Base-by-base conservation (phyloP, 2,113 vertebrate species). In the Cettia cetti region DNA sequence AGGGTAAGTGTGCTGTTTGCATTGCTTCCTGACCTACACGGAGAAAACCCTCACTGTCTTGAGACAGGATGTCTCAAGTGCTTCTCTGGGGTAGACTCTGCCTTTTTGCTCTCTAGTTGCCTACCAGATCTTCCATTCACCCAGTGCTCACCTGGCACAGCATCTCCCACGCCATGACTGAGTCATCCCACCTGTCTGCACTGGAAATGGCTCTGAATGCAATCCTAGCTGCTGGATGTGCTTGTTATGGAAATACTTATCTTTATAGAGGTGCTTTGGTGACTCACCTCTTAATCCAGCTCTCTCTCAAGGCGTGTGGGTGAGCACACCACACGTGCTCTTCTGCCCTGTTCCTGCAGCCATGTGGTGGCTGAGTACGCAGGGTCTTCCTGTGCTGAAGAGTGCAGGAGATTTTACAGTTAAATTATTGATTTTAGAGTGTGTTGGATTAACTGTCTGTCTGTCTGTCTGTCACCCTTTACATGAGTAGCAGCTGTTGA, bases 241-340 rank as follows among this genome's bases (percentile, higher is more conserved):
- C 57, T 72, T 76, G 11, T 85, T 85, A 66, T 4, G 18, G 69
- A 91, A 86, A 75, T 72, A 27, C 0, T 79, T 6, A 10, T 71
- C 74, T 80, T 53, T 71, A 27, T 23, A 31, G 45, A 57, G 39
- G 7, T 44, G 54, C 28, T 92, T 57, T 72, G 59, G 47, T 94
- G 86, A 91, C 49, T 86, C 77, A 45, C 26, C 30, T 63, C 13
- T 52, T 85, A 79, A 92, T 92, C 74, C 69, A 84, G 54, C 69
- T 77, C 30, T 39, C 13, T 20, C 50, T 76, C 39, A 54, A 54
- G 39, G 64, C 0, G 0, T 53, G 40, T 6, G 11, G 42, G 12
- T 1, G 3, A 66, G 28, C 3, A 0, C 1, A 1, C n/a, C n/a
- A n/a, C n/a, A n/a, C n/a, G n/a, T 49, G 45, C 37, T 47, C 19